Percentiles rank a stretch among this genome's conserved stretches.
Conservation (phyloP, 2,797 vertebrate species). For the Yasuhikotakia modesta region DNA sequence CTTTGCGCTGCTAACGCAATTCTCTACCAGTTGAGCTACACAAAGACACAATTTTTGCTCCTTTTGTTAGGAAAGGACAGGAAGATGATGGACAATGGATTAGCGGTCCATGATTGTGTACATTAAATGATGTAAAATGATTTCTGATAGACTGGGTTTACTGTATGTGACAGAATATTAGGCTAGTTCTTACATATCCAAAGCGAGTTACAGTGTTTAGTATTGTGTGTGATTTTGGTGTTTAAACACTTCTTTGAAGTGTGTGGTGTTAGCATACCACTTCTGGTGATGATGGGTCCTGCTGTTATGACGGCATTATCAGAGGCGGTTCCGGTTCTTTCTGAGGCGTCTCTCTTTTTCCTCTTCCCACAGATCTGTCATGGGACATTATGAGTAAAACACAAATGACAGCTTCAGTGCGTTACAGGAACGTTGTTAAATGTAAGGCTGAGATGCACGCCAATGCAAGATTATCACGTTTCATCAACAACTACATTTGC, state of each 20-base stretch:
- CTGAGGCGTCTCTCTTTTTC: constrained; percentile 81
- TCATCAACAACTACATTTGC: too few species aligned
- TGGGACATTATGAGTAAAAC: not conserved
- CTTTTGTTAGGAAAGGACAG: too few species aligned
- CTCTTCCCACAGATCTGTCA: constrained; percentile 88
- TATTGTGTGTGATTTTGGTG: too few species aligned
- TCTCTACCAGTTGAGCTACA: too few species aligned
- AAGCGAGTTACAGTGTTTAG: too few species aligned
- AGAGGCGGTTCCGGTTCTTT: constrained; percentile 78
- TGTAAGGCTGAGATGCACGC: not conserved
- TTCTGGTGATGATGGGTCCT: constrained; percentile 94
- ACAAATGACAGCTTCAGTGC: not conserved
- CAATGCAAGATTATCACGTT: not conserved
- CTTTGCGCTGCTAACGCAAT: too few species aligned
- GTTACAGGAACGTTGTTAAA: not conserved
- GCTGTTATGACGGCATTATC: constrained; percentile 92
- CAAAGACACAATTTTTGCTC: too few species aligned
- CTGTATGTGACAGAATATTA: not conserved
- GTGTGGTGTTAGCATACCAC: constrained; percentile 77
- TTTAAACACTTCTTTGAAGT: not conserved
- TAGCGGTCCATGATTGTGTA: not conserved
- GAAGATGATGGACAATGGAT: too few species aligned
- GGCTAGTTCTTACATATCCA: not conserved
- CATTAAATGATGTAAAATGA: not conserved
- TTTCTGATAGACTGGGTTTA: not conserved